phyloP scores from a whole-genome alignment of 2,113 vertebrate genomes.

The Malaclemys terrapin region DNA sequence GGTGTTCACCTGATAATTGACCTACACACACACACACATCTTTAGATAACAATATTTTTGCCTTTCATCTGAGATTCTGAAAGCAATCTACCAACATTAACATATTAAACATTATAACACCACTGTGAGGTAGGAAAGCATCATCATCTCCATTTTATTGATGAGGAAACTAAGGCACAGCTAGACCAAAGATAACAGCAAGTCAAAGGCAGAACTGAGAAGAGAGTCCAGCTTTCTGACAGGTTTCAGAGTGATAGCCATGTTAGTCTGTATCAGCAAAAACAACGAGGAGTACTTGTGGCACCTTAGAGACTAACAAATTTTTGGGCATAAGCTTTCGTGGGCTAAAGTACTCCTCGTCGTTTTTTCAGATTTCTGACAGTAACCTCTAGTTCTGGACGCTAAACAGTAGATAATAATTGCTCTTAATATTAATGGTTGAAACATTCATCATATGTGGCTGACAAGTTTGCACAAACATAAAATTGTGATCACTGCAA shows the following conservation, averaged over 20 bases:
- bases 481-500: background rate
- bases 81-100: background rate
- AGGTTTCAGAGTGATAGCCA: background rate
- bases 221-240: background rate
- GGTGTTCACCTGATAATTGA: background rate
- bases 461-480: background rate
- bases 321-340: too few relatives aligned
- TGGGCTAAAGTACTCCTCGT: too few relatives aligned
- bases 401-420: background rate
- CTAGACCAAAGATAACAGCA: background rate
- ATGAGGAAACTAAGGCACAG: background rate
- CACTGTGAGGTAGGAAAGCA: background rate
- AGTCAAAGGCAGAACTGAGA: background rate
- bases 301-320: too few relatives aligned
- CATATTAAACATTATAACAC: background rate
- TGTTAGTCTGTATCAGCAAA: too few relatives aligned
- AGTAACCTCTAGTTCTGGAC: background rate
- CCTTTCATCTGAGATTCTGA: background rate
- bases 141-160: background rate
- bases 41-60: background rate
- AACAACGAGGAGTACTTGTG: too few relatives aligned
- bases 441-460: background rate
- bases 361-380: background rate
- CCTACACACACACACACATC: accelerated
- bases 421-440: background rate